A percentile compares a stretch with the other conserved stretches of the same genome.
Evolutionary conservation across 1,140 invertebrate genomes (phyloP).

Genomic region (Drosophila oshimai): DNA sequence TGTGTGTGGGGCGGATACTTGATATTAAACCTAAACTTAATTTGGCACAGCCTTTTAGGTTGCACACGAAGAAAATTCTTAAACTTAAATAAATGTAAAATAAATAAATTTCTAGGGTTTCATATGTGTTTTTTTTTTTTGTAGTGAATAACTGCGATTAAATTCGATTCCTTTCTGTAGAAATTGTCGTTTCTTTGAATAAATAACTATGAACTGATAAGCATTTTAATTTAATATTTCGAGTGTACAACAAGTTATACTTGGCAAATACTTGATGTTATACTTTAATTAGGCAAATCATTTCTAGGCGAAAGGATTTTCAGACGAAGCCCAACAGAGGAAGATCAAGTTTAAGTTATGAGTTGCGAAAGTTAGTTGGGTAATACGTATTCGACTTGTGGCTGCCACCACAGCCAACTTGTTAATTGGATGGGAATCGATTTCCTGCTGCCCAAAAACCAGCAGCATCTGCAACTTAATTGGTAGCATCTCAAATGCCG

Average conservation of each 20-base stretch:
- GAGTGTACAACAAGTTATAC: too few species aligned
- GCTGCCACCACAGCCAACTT: not conserved
- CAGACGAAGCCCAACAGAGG: too few species aligned
- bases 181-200: too few species aligned
- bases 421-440: slow-evolving; percentile 39
- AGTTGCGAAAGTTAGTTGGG: not conserved
- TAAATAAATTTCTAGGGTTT: too few species aligned
- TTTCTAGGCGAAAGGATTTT: slow-evolving; percentile 2
- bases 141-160: too few species aligned
- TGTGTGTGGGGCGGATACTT: not conserved
- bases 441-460: not conserved
- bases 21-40: slow-evolving; percentile 8
- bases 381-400: slow-evolving; percentile 9
- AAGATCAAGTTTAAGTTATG: not conserved
- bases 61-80: not conserved
- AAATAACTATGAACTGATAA: too few species aligned
- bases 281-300: too few species aligned
- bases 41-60: not conserved
- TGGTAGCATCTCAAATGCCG: slow-evolving; percentile 18
- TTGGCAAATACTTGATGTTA: too few species aligned
- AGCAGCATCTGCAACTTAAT: slow-evolving; percentile 15
- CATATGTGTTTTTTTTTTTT: too few species aligned
- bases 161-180: too few species aligned
- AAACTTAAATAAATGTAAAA: not conserved
- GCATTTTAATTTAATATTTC: too few species aligned